Evolutionary conservation across 2,797 vertebrate species (phyloP).

Genomic region (Lacerta viridis): DNA sequence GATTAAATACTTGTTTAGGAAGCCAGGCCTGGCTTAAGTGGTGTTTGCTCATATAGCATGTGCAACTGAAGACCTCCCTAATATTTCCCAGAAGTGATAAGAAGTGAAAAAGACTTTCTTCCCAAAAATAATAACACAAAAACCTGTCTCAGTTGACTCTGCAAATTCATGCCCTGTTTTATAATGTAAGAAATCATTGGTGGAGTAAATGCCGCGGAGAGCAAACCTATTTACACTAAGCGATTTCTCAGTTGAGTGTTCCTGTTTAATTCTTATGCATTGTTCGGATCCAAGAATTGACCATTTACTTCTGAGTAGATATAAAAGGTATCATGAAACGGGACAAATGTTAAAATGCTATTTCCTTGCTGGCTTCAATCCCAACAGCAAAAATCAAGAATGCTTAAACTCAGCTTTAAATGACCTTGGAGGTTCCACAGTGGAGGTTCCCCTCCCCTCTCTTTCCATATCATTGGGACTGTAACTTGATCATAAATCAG

Average conservation of each 20-base stretch:
- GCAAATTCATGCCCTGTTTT: constrained; percentile 44
- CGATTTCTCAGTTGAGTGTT: not conserved
- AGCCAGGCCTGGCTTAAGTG: constrained; percentile 92
- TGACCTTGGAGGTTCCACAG: not conserved
- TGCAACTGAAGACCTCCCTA: constrained; percentile 84
- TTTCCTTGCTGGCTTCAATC: not conserved
- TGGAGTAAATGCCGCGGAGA: constrained; percentile 57
- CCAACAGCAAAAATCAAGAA: not conserved
- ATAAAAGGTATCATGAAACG: not conserved
- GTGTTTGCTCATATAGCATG: constrained; percentile 83
- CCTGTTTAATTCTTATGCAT: not conserved
- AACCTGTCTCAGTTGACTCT: constrained; percentile 79
- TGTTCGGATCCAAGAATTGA: not conserved
- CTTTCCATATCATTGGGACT: not conserved
- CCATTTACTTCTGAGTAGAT: not conserved
- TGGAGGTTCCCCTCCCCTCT: not conserved
- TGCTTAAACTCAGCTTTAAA: not conserved
- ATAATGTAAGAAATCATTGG: constrained; percentile 50
- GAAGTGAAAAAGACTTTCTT: constrained; percentile 73
- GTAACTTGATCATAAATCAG: not conserved
- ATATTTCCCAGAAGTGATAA: constrained; percentile 86
- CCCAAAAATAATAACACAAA: constrained; percentile 68
- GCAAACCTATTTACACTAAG: not conserved
- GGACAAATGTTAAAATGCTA: not conserved
- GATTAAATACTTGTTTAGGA: constrained; percentile 99